A percentile compares a stretch with the other conserved stretches of the same genome.
These are phyloP conservation scores for Panulirus ornatus DNA, from an alignment of 1,140 invertebrate genomes.

Conservation along the genomic window DNA sequence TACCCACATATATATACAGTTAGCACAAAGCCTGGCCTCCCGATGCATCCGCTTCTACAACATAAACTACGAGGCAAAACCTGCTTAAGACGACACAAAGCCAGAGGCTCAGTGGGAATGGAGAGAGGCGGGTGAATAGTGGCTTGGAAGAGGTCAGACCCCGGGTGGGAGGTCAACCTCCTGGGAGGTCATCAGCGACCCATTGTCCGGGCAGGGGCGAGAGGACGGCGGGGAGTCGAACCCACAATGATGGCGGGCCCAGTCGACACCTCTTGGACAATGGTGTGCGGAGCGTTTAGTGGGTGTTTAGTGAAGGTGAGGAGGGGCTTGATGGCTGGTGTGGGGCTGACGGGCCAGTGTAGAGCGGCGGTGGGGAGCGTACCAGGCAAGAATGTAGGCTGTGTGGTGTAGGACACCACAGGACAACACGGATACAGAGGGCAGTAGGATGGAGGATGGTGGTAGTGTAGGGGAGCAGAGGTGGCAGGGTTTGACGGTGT, in stretches of 20 bases:
- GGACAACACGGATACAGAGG: neutral
- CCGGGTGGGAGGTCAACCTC: constrained; percentile 41
- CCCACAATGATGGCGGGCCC: constrained; percentile 46
- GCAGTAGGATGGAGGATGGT: neutral
- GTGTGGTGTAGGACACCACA: neutral
- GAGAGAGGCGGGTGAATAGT: neutral
- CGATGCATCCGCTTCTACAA: too few relatives aligned
- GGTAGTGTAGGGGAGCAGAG: neutral
- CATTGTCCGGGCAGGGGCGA: constrained; percentile 42
- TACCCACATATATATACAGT: too few relatives aligned
- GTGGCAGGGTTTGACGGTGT: neutral
- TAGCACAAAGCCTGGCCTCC: neutral
- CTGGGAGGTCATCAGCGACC: constrained; percentile 57
- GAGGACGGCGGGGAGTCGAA: constrained; percentile 35
- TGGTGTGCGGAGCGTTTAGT: constrained; percentile 34
- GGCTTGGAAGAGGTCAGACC: neutral
- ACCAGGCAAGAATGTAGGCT: neutral
- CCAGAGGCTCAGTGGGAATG: neutral
- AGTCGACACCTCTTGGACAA: constrained; percentile 59
- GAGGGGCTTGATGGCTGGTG: constrained; percentile 16
- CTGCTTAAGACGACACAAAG: neutral
- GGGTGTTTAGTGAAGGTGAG: constrained; percentile 38
- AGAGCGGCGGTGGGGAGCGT: neutral
- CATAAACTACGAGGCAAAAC: neutral
- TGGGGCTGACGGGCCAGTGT: neutral